Percentiles rank a stretch among this genome's conserved stretches.
These are phyloP conservation scores for Tragelaphus eurycerus DNA, from an alignment of 2,797 vertebrate genomes.

Conservation along the genomic window DNA sequence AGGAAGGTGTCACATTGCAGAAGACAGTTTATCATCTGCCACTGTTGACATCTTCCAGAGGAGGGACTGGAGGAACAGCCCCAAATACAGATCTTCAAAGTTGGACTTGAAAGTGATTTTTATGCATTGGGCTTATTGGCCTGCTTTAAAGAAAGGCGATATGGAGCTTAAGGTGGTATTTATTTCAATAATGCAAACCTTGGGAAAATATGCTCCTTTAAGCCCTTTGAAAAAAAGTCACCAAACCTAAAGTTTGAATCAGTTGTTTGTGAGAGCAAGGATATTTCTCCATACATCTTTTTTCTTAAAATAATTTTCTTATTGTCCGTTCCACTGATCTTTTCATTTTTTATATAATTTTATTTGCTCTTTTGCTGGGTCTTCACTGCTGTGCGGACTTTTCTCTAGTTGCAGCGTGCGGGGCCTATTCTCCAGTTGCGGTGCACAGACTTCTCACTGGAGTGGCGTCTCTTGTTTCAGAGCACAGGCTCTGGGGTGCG, in stretches of 20 bases:
- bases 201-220: neutral
- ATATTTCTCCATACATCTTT: neutral
- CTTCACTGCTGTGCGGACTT: accelerated
- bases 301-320: neutral
- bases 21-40: neutral
- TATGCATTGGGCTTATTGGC: neutral
- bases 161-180: neutral
- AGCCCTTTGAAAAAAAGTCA: neutral
- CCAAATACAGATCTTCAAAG: neutral
- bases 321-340: neutral
- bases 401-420: neutral
- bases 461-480: neutral
- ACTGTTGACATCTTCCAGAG: neutral
- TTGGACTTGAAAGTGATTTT: neutral
- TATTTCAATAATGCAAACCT: neutral
- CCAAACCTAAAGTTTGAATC: neutral
- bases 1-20: neutral
- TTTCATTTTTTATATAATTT: neutral
- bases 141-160: neutral
- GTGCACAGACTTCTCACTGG: neutral
- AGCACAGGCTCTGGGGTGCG: neutral
- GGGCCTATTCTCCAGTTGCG: neutral
- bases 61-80: neutral
- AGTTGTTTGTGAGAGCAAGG: neutral
- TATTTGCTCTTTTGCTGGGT: neutral